phyloP scores from a whole-genome alignment of 2,888 invertebrate genomes.

The Antheraea assamensis region DNA sequence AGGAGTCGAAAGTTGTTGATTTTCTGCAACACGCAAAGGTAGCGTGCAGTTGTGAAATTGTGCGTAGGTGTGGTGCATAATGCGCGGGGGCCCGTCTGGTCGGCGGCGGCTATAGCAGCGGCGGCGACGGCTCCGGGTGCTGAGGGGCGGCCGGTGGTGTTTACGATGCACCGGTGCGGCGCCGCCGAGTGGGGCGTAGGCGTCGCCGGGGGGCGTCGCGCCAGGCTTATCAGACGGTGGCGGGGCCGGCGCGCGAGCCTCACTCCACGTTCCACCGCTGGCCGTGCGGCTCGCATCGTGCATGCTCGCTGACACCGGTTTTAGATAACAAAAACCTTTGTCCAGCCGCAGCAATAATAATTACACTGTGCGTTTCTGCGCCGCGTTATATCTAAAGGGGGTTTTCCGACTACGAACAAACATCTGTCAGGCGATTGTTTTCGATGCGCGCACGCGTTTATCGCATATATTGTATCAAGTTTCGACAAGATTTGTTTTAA shows the following conservation, averaged over 20 bases:
- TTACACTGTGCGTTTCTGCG: conserved; percentile 68
- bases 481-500: conserved; percentile 68
- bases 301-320: conserved; percentile 72
- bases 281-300: conserved; percentile 68
- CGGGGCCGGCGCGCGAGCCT: conserved; percentile 80
- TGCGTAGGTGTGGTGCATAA: conserved; percentile 75
- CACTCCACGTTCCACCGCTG: conserved; percentile 76
- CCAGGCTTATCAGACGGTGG: conserved; percentile 81
- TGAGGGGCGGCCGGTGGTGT: conserved; percentile 73
- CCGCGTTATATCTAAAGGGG: conserved; percentile 72
- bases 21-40: conserved; percentile 56
- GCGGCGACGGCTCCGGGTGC: conserved; percentile 52
- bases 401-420: conserved; percentile 73
- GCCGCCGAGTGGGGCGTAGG: conserved; percentile 79
- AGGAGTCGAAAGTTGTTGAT: conserved; percentile 78
- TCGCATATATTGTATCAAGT: conserved; percentile 68
- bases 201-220: conserved; percentile 82
- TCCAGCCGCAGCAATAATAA: conserved; percentile 79
- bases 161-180: conserved; percentile 68
- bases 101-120: conserved; percentile 44
- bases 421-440: conserved; percentile 75
- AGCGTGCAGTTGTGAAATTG: conserved; percentile 68
- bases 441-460: conserved; percentile 73
- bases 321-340: conserved; percentile 82
- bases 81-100: conserved; percentile 72